Base-by-base conservation (phyloP, 2,113 vertebrate species). In the Gasterosteus nipponicus region DNA sequence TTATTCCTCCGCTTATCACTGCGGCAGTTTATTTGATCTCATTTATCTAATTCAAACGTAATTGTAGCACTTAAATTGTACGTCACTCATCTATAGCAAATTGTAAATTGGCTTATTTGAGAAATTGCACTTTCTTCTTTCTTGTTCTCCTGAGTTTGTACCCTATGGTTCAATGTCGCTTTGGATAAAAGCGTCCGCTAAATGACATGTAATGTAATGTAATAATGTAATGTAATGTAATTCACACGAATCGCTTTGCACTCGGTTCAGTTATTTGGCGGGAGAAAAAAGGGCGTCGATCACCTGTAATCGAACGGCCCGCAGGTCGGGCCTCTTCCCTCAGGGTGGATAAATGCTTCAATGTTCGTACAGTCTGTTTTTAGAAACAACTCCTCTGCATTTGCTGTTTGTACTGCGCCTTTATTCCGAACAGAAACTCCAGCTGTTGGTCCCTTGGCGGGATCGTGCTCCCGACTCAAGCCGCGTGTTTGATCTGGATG, bases 341-440 rank as follows among this genome's bases (percentile, higher is more conserved):
- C 54, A 73, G 64, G 66, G 54, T 65, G 82, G 84, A 87, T 77
- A 79, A 54, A 77, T 75, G 49, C 62, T 73, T 78, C 78, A 26
- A 26, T 26, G 22, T 26, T 26, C 22, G 22, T 26, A 26, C 66
- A 47, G 62, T 9, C 3, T 64, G 64, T 58, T 63, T 61, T 66
- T 38, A 19, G 18, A 57, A n/a, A 53, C 58, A 16, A 64, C 51
- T 75, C 56, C 59, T 64, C 38, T 63, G 29, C 15, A 16, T 14
- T 41, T 61, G 53, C 16, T 57, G 15, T 57, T 26, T 26, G 22
- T 26, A 26, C 22, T 26, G 22, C 22, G 22, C 22, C 18, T 1
- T 5, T 1, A 2, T 42, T 71, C 22, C 61, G 39, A 81, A 29
- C 80, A 73, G n/a, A 67, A 66, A 67, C 46, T 78, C 70, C 66